Base-by-base conservation (phyloP, 1,140 invertebrate species). In the Sitobion miscanthi region DNA sequence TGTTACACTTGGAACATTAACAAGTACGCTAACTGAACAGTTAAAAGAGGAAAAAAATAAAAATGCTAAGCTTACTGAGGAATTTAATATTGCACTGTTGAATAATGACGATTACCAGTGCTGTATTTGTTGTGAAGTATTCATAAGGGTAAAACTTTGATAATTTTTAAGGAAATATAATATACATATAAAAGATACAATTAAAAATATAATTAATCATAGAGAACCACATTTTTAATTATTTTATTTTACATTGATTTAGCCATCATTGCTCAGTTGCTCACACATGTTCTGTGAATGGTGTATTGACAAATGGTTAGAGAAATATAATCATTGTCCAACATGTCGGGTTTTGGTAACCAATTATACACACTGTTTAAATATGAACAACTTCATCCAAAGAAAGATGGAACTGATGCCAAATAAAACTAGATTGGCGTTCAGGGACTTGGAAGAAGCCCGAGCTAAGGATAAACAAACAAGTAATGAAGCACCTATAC, bases 401-500 rank as follows among this genome's bases (percentile, higher is more conserved):
- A 83, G 8, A 38, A 38, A 8, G 20, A 23, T 38, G 3, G 77
- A 38, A 17, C 5, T 17, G n/a, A n/a, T 77, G 11, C 30, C 62
- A n/a, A 1, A 4, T 1, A 11, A 77, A 77, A 4, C 1, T 6
- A n/a, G 14, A n/a, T n/a, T n/a, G 14, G 1, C n/a, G 4, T 17
- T 6, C 62, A 77, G 17, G 5, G n/a, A n/a, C 6, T n/a, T n/a
- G n/a, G 14, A n/a, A 77, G 14, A 5, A n/a, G 1, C 0, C 3
- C 30, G n/a, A 77, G 30, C 62, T 77, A 5, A n/a, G 30, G 30
- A 77, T 2, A 77, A 77, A 77, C 4, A 14, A 77, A 17, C 11
- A 77, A 17, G 62, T 77, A 77, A 69, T 5, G 30, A 42, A 42
- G 42, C 4, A 42, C 2, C 42, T 42, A 42, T 42, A 42, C 4